These are phyloP conservation scores for Ciconia maguari DNA, from an alignment of 2,113 vertebrate species.

Conservation along the genomic window DNA sequence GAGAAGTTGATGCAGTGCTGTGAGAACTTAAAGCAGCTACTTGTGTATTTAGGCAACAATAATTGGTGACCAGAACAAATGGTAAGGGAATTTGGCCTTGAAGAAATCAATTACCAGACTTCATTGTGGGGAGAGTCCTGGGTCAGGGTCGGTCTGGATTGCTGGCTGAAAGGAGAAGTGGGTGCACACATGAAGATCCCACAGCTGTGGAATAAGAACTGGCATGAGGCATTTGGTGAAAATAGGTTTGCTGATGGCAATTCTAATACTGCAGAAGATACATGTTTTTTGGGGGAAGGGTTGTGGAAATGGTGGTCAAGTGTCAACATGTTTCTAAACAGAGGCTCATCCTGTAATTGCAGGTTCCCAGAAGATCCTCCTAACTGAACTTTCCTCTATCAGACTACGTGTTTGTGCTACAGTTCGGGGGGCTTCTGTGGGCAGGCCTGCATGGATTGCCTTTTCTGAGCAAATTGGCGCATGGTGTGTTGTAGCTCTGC, in stretches of 20 bases:
- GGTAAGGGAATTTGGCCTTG: neutral
- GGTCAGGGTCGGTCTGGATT: neutral
- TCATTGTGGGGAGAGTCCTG: neutral
- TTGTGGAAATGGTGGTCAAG: neutral
- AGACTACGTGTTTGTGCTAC: accelerated
- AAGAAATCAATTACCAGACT: neutral
- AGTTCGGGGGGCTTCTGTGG: neutral
- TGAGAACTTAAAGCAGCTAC: neutral
- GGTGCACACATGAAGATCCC: accelerated
- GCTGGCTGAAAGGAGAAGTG: neutral
- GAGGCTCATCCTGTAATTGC: neutral
- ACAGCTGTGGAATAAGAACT: neutral
- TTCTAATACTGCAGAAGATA: neutral
- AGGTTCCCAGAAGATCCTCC: neutral
- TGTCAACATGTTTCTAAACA: conserved; percentile 2
- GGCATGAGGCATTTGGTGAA: neutral
- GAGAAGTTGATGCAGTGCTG: neutral
- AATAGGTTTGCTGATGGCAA: neutral
- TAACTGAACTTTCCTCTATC: neutral
- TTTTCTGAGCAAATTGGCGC: neutral
- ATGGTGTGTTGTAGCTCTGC: neutral
- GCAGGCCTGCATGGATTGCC: neutral
- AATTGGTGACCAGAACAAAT: neutral
- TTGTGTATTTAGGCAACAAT: neutral
- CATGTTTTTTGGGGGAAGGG: neutral